phyloP scores from a whole-genome alignment of 2,888 invertebrate species.

The Xestia rhomboidea region DNA sequence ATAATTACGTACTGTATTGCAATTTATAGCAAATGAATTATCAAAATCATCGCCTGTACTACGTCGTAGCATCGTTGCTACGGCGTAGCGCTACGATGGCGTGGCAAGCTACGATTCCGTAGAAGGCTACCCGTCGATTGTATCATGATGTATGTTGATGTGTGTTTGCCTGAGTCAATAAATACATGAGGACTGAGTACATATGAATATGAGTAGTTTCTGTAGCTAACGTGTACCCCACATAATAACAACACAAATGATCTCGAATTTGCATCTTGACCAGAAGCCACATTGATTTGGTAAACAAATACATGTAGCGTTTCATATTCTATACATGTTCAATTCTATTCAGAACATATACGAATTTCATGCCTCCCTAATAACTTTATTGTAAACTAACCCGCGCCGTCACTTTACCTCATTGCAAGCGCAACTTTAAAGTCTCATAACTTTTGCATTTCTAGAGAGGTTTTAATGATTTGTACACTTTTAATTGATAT shows the following conservation, averaged over 20 bases:
- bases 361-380: background rate
- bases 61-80: background rate
- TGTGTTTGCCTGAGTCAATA: background rate
- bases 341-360: background rate
- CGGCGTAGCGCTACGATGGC: slow-evolving; percentile 33
- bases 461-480: no score
- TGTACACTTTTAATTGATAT: no score
- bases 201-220: background rate
- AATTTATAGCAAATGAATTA: background rate
- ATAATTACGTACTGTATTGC: background rate
- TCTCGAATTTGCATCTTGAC: slow-evolving; percentile 8
- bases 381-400: background rate
- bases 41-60: background rate
- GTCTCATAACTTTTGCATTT: no score
- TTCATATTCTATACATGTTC: slow-evolving; percentile 18
- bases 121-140: slow-evolving; percentile 40
- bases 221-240: background rate
- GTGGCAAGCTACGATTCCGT: slow-evolving; percentile 35
- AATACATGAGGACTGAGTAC: background rate
- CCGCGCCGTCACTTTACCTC: no score
- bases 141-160: slow-evolving; percentile 8
- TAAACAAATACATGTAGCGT: background rate
- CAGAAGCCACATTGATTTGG: background rate
- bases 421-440: no score
- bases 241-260: background rate